Evolutionary conservation across 2,888 invertebrate species (phyloP).

Genomic region (Polyommatus icarus): DNA sequence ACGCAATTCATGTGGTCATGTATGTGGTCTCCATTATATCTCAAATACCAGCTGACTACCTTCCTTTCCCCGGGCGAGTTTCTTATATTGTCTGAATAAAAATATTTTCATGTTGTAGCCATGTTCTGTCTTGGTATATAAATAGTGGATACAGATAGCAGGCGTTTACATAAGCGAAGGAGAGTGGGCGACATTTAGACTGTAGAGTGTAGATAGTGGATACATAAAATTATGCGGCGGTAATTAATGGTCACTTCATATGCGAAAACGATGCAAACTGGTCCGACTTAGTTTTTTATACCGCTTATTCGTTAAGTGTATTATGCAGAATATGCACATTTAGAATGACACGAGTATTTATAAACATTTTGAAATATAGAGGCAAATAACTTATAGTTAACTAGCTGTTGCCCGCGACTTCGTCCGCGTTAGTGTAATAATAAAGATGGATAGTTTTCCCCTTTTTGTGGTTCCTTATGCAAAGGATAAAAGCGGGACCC

Average conservation of each 20-base stretch:
- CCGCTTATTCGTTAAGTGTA: neutral
- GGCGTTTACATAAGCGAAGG: neutral
- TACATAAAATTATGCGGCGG: slow-evolving; percentile 34
- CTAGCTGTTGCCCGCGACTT: too few species aligned
- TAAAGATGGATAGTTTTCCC: too few species aligned
- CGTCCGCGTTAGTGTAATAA: too few species aligned
- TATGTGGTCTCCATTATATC: too few species aligned
- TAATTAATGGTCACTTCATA: slow-evolving; percentile 34
- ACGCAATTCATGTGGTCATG: too few species aligned
- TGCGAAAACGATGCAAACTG: slow-evolving; percentile 33
- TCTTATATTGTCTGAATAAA: too few species aligned
- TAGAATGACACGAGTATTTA: neutral
- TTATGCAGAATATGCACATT: slow-evolving; percentile 11
- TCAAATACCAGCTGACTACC: too few species aligned
- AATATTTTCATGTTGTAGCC: neutral
- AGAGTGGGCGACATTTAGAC: slow-evolving; percentile 32
- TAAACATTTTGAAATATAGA: neutral
- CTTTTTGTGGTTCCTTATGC: too few species aligned
- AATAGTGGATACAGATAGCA: neutral
- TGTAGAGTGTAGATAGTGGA: slow-evolving; percentile 24
- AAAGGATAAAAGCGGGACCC: too few species aligned
- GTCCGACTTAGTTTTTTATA: slow-evolving; percentile 24
- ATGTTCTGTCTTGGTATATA: neutral
- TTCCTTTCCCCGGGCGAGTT: too few species aligned
- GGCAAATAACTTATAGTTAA: too few species aligned